Evolutionary conservation across 2,888 invertebrate genomes (phyloP), one percentile per base, ranked within the genome.

Genomic region (Gastracanthus pulcherrimus): DNA sequence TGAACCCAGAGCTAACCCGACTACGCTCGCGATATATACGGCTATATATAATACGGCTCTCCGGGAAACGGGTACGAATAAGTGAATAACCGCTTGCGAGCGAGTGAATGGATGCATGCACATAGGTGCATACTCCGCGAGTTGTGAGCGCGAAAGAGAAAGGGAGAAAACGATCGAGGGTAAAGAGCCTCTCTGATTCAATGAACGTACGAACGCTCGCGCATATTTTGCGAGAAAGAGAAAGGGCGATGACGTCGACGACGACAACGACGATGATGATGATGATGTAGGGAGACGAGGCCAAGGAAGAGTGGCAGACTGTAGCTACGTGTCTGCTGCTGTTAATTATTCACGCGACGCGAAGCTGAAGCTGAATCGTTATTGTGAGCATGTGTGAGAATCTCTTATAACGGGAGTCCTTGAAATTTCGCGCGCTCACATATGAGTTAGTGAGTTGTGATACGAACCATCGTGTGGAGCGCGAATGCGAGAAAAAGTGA

Each of bases 201-300:
- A 67, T 74, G 72, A 70, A 41, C 79, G 80, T 23, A 26, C 23
- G 38, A 48, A 4, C 55, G 13, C 60, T 9, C 26, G 64, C 45
- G 67, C 34, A 48, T 34, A 38, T 82, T n/a, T 82, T 82, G 55
- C 75, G 55, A 82, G 78, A 79, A 79, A 82, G 82, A 82, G 82
- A 79, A 79, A 82, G 80, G 80, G 29, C 72, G 74, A 51, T n/a
- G 26, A 45, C 41, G 48, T 26, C 6, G 82, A 55, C 77, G 82
- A 82, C 83, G 86, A 87, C 16, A 64, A 51, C 26, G 26, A 45
- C 41, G 48, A 36, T 6, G 82, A 55, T 76, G 82, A 82, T 84
- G 86, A 87, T 84, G 83, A 87, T 85, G 83, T 79, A 83, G 84
- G 82, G 81, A 85, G 80, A 84, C 82, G 81, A 83, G 83, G 78